Evolutionary conservation across 2,888 invertebrate species (phyloP).

Genomic region (Abrostola triplasia): DNA sequence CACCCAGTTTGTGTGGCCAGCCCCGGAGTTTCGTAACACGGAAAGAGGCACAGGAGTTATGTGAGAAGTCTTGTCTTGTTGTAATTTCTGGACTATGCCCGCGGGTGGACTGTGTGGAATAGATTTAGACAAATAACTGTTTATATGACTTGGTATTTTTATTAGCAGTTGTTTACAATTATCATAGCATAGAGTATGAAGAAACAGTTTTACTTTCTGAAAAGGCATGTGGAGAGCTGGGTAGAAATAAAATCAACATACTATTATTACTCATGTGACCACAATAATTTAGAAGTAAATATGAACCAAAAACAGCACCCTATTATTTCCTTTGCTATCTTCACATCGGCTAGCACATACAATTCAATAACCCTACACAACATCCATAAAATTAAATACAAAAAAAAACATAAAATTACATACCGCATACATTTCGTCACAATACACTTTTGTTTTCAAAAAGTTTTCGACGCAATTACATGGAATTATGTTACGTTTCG

Average conservation of each 20-base stretch:
- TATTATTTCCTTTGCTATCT: neutral
- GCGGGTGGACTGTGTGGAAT: neutral
- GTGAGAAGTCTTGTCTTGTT: constrained; percentile 24
- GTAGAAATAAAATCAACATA: too few species aligned
- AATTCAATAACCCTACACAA: constrained; percentile 37
- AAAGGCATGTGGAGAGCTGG: neutral
- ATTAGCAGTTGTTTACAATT: too few species aligned
- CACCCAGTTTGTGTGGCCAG: constrained; percentile 46
- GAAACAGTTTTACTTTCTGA: too few species aligned
- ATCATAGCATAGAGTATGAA: too few species aligned
- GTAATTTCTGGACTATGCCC: neutral
- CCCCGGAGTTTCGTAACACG: constrained; percentile 36
- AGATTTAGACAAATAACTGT: constrained; percentile 14
- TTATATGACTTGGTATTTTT: too few species aligned
- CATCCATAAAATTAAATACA: neutral
- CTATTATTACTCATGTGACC: too few species aligned
- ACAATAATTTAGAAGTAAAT: too few species aligned
- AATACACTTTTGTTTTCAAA: constrained; percentile 58
- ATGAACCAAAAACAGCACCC: neutral
- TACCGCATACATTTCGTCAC: constrained; percentile 44
- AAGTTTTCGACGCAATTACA: constrained; percentile 51
- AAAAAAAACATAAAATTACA: constrained; percentile 35
- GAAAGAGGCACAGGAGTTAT: constrained; percentile 30
- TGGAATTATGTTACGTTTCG: constrained; percentile 52
- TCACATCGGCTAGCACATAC: constrained; percentile 15